phyloP scores from a whole-genome alignment of 2,113 vertebrate species.

The Uria aalge region DNA sequence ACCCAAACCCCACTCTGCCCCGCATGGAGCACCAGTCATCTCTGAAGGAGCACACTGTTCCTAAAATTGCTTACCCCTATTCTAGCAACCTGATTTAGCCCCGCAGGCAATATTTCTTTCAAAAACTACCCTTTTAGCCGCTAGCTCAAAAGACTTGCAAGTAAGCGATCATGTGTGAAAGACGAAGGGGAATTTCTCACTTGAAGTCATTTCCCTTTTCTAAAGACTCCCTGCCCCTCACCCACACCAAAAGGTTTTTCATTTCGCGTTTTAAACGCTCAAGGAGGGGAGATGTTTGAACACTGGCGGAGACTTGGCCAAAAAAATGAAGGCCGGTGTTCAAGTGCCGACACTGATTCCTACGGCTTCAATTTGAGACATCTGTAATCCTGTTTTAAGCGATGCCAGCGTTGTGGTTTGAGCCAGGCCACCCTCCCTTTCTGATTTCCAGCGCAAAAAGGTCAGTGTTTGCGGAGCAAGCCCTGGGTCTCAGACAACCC shows the following conservation, averaged over 20 bases:
- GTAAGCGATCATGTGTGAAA: not conserved
- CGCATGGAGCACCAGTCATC: rapidly evolving
- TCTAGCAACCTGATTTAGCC: not conserved
- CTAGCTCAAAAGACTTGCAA: not conserved
- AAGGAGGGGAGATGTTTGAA: not conserved
- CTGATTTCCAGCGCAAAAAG: not conserved
- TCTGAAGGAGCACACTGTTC: not conserved
- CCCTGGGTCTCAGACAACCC: not conserved
- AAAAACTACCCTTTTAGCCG: not conserved
- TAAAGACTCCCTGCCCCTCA: not conserved
- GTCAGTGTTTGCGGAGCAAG: not conserved
- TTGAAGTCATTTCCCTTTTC: not conserved
- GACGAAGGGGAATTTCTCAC: not conserved
- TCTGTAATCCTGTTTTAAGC: not conserved
- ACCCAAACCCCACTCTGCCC: not conserved
- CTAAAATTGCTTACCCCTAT: not conserved
- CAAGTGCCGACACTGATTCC: not conserved
- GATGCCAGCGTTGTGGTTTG: not conserved
- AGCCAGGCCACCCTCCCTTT: not conserved
- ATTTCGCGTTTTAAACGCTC: not conserved
- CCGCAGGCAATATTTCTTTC: not conserved
- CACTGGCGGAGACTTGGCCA: not conserved
- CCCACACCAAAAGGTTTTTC: not conserved
- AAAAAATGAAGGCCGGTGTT: not conserved
- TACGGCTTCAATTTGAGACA: rapidly evolving